phyloP scores from a whole-genome alignment of 2,888 invertebrate species.

The Anarsia innoxiella region DNA sequence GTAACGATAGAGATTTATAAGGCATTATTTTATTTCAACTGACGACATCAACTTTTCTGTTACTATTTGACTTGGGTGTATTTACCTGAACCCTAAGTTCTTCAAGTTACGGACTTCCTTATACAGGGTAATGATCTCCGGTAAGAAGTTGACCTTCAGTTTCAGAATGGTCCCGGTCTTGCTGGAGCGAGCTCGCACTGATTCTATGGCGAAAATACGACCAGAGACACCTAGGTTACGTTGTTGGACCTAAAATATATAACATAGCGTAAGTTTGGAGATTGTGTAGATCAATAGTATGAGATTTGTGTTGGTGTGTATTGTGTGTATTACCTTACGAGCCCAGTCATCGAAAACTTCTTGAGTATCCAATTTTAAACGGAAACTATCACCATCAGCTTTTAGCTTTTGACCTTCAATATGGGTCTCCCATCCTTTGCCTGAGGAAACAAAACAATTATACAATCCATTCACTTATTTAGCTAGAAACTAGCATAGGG shows the following conservation, averaged over 20 bases:
- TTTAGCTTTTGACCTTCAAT: constrained; percentile 98
- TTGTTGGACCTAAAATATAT: constrained; percentile 83
- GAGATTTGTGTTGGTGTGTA: no score
- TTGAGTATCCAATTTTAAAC: constrained; percentile 95
- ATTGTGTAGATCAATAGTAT: no score
- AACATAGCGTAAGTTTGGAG: no score
- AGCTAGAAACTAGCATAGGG: no score
- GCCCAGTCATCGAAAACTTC: constrained; percentile 99
- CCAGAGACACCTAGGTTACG: constrained; percentile 95
- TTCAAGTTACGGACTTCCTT: constrained; percentile 99
- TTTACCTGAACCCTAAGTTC: constrained; percentile 91
- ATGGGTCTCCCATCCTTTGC: constrained; percentile 99
- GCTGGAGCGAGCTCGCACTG: constrained; percentile 83
- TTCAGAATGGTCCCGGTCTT: constrained; percentile 89
- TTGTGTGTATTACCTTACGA: constrained; percentile 79
- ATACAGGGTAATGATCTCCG: constrained; percentile 97
- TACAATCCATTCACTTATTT: no score
- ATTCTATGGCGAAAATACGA: constrained; percentile 95
- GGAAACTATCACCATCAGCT: constrained; percentile 98
- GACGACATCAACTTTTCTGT: no score
- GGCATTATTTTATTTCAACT: no score
- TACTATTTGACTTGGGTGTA: no score
- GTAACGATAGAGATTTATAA: no score
- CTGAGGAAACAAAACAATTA: no score
- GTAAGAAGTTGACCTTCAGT: constrained; percentile 94